Evolutionary conservation across 1,140 invertebrate genomes (phyloP), one percentile per base, ranked within the genome.

Genomic region (Argopecten irradians): DNA sequence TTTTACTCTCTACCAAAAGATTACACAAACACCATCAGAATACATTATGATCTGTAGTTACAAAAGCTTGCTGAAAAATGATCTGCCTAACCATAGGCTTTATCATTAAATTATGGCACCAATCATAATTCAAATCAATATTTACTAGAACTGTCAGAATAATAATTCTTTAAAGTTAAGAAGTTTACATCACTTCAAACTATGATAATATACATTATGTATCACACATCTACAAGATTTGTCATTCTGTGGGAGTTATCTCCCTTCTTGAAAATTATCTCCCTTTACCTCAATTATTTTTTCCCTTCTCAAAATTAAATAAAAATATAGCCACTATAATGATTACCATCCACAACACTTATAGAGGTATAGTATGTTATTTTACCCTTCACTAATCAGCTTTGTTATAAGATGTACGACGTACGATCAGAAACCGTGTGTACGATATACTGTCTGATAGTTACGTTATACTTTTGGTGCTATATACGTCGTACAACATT

Each of bases 31-130:
- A n/a, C n/a, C n/a, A n/a, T 39, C 36, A 39, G 36, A 39, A 39
- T 39, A 13, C n/a, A n/a, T n/a, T n/a, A n/a, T n/a, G n/a, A n/a
- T n/a, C n/a, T n/a, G n/a, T n/a, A n/a, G n/a, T n/a, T n/a, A n/a
- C n/a, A n/a, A n/a, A 8, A 39, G 1, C 11, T 46, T 46, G 43
- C 43, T 46, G 43, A 19, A 46, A 11, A 46, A 19, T 11, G 2
- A 46, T 46, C 43, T 16, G 22, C 43, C 13, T 19, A 46, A 46
- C 43, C 19, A 16, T 3, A 46, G n/a, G n/a, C n/a, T n/a, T n/a
- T n/a, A n/a, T n/a, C n/a, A n/a, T n/a, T 55, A 71, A 28, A 71
- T 71, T 71, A 71, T 71, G 55, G 55, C 55, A 71, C 55, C 55
- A 71, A 28, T 71, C 5, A 71, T 71, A n/a, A 71, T 28, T 28